A percentile compares a stretch with the other conserved stretches of the same genome.
These are phyloP conservation scores for Syritta pipiens DNA, from an alignment of 2,888 invertebrate genomes.

Conservation along the genomic window DNA sequence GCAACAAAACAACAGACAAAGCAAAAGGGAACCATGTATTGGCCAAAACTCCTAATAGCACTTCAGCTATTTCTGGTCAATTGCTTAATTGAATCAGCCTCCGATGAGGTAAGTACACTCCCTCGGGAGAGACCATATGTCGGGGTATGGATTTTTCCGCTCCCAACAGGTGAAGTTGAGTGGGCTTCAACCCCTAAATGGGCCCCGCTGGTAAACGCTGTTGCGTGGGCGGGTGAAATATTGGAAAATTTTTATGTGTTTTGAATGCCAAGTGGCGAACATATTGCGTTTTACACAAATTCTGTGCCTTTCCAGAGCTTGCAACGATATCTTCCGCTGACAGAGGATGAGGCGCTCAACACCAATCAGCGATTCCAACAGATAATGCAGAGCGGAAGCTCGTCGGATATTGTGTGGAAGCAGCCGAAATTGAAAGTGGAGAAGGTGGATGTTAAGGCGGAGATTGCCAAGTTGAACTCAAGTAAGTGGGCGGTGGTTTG, in stretches of 20 bases:
- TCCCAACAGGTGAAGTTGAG: constrained; percentile 51
- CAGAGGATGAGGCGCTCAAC: constrained; percentile 70
- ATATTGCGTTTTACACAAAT: background rate
- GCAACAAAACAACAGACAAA: constrained; percentile 23
- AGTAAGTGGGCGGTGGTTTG: too few species aligned
- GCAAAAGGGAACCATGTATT: constrained; percentile 46
- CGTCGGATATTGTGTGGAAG: constrained; percentile 74
- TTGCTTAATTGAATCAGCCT: constrained; percentile 71
- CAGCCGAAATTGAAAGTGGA: constrained; percentile 73
- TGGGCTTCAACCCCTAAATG: constrained; percentile 48
- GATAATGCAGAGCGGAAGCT: constrained; percentile 75
- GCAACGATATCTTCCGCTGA: constrained; percentile 73
- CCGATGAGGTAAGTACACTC: constrained; percentile 71
- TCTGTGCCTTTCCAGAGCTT: constrained; percentile 41
- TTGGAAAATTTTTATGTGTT: background rate
- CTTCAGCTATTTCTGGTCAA: constrained; percentile 63
- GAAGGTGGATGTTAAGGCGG: constrained; percentile 75
- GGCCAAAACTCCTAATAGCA: constrained; percentile 46
- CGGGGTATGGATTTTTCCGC: constrained; percentile 35
- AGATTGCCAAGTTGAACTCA: constrained; percentile 76
- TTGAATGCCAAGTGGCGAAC: background rate
- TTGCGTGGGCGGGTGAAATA: constrained; percentile 43
- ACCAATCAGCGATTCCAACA: constrained; percentile 75
- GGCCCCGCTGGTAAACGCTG: too few species aligned
- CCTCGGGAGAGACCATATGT: constrained; percentile 36